Evolutionary conservation across 2,888 invertebrate genomes (phyloP), one percentile per base, ranked within the genome.

Genomic region (Uropetala carovei): DNA sequence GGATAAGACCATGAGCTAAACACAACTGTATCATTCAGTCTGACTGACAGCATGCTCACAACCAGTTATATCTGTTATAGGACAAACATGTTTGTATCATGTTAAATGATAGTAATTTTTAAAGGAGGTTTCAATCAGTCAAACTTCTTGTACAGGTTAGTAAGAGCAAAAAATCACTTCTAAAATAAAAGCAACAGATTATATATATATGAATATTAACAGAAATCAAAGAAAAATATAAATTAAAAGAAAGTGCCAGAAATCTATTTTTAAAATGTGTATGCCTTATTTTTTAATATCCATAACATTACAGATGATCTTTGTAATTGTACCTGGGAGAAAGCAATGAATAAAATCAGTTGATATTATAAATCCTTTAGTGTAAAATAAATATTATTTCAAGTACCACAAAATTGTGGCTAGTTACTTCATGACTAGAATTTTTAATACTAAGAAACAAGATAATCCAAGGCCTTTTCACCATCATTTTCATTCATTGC

Each of bases 381-480:
- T 89, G 89, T 89, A 89, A 64, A 89, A 89, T 68, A 89, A 89
- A 89, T 89, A 83, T 83, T 18, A 64, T 60, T 64, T 30, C 22
- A 68, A 89, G 64, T 89, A 8, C 64, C 43, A 68, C 83, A 83
- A n/a, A n/a, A n/a, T 10, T n/a, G 27, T 85, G 60, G 68, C 43
- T 89, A 22, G 18, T 58, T 11, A 56, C 13, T 64, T 92, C 57
- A 16, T 92, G 92, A 92, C 92, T 82, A 81, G 81, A 43, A 58
- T 64, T 18, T 56, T 81, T 92, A 22, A 92, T 94, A 94, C 96
- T 97, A 98, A 94, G 97, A 97, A 94, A 98, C 97, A 94, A 98
- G 96, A 94, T 97, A 96, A 95, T 98, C 98, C 94, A 98, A 96
- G 84, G 98, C 98, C 95, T 97, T 97, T 94, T 98, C 98, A 94